Conservation (phyloP, 2,797 vertebrate genomes). For the Phrynocephalus vlangalii region DNA sequence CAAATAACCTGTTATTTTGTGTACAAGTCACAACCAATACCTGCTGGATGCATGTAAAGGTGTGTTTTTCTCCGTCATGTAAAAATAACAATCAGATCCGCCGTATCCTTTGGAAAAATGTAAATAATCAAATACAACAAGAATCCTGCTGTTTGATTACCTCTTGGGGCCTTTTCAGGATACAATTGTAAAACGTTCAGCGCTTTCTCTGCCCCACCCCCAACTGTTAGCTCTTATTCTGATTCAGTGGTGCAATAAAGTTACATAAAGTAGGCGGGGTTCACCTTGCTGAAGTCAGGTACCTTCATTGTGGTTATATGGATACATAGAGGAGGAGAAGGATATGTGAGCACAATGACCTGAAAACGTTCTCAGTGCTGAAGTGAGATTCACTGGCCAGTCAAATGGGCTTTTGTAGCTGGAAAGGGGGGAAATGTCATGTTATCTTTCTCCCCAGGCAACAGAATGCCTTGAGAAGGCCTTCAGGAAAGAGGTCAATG, state of each 20-base stretch:
- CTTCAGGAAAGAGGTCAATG: background rate
- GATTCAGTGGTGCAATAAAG: background rate
- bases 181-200: background rate
- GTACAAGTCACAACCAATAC: conserved; percentile 47
- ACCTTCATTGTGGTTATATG: too few species aligned
- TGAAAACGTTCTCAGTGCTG: background rate
- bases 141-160: background rate
- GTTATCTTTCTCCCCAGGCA: background rate
- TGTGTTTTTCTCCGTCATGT: conserved; percentile 10
- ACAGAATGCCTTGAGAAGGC: background rate
- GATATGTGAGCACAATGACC: too few species aligned
- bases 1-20: conserved; percentile 54
- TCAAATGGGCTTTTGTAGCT: background rate
- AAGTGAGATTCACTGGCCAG: background rate
- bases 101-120: conserved; percentile 36
- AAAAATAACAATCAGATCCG: conserved; percentile 33
- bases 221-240: background rate
- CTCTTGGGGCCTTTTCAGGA: conserved; percentile 5
- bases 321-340: background rate
- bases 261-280: background rate
- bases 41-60: conserved; percentile 54
- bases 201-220: too few species aligned
- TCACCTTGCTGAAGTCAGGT: background rate
- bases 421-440: background rate
- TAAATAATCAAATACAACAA: conserved; percentile 30